Evolutionary conservation across 2,888 invertebrate genomes (phyloP), one percentile per base, ranked within the genome.

Genomic region (Leucoma salicis): DNA sequence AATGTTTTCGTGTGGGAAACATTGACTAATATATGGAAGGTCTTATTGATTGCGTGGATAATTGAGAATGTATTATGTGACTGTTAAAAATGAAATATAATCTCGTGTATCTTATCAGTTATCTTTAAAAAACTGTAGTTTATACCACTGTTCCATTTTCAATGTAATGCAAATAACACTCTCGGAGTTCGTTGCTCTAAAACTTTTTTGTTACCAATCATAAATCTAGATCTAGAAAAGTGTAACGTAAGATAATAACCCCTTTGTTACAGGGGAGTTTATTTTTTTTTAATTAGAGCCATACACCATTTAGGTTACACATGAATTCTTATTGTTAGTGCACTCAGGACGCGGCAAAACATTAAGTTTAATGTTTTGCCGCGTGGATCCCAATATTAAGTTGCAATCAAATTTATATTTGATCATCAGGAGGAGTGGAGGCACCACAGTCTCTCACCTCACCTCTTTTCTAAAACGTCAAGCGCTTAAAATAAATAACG

Each of bases 111-210:
- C 21, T 8, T 8, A 21, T n/a, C 6, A 8, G 21, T 21, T 2
- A 21, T 21, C 6, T 4, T 21, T 21, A 8, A 21, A 21, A 16
- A 21, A 21, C 21, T 4, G 5, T 8, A 8, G 21, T 21, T 8
- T 8, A 21, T 21, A n/a, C n/a, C 27, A 27, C 5, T 27, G 11
- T 11, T 10, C n/a, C 27, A 11, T 11, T n/a, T 27, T 11, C 12
- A 12, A 21, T 27, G n/a, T 6, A 2, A 10, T 10, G 27, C 27
- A 27, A 27, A 27, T 27, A 27, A n/a, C 12, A 27, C 27, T 27
- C 37, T 38, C 10, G 29, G 43, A 60, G 63, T 60, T 67, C 63
- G 49, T 49, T 58, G 61, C 29, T 60, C 58, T 50, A 13, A 52
- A 42, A 63, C n/a, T n/a, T n/a, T 21, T 21, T 21, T 2, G 21